A percentile compares a stretch with the other conserved stretches of the same genome.
These are phyloP conservation scores for Ectropis crepuscularia DNA, from an alignment of 2,888 invertebrate genomes.

Conservation along the genomic window DNA sequence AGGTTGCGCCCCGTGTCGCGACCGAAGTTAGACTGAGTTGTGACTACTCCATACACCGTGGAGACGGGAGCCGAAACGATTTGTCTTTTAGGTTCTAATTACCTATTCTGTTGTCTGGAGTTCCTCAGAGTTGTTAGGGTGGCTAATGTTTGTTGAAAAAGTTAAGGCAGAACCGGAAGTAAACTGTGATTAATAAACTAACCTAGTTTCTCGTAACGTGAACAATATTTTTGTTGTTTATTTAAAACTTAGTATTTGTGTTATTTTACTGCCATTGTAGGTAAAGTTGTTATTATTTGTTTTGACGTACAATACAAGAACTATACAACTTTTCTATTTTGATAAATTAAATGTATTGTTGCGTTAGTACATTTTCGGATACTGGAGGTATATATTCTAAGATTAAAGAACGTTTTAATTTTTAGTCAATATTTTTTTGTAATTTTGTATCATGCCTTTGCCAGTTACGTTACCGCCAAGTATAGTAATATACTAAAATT, in stretches of 20 bases:
- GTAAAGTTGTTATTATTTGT: neutral
- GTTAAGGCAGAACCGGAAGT: conserved; percentile 12
- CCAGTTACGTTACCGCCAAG: no score
- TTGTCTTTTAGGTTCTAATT: conserved; percentile 44
- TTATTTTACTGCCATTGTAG: neutral
- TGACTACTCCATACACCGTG: conserved; percentile 47
- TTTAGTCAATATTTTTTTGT: no score
- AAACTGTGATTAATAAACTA: conserved; percentile 4
- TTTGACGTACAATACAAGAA: no score
- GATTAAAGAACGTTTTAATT: no score
- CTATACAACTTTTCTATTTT: no score
- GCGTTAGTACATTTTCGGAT: no score
- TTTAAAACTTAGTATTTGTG: neutral
- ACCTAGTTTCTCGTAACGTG: neutral
- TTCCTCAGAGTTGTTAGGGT: conserved; percentile 29
- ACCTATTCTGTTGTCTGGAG: conserved; percentile 34
- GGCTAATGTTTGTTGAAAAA: conserved; percentile 16
- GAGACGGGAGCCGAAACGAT: conserved; percentile 40
- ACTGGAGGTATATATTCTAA: no score
- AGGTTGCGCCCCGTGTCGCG: conserved; percentile 53
- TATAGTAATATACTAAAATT: no score
- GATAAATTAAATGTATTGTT: no score
- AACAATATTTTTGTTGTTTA: conserved; percentile 2
- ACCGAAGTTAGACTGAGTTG: conserved; percentile 69
- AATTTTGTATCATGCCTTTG: no score